Evolutionary conservation across 2,113 vertebrate genomes (phyloP).

Genomic region (Chaetodon auriga): DNA sequence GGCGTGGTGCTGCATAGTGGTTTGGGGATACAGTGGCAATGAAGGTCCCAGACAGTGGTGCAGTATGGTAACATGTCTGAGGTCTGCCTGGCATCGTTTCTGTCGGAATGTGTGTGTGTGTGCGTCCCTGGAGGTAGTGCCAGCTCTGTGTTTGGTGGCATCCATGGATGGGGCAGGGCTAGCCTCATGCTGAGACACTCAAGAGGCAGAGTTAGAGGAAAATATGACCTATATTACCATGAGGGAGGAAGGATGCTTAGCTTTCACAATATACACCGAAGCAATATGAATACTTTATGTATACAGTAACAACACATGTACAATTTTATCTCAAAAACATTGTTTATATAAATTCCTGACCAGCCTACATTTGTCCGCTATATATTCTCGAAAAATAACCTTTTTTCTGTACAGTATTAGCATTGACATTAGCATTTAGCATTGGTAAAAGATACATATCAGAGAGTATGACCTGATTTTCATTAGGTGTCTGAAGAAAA

Average conservation of each 20-base stretch:
- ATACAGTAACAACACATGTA: constrained; percentile 5
- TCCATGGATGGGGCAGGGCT: constrained; percentile 69
- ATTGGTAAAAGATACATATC: background rate
- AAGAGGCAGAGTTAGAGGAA: constrained; percentile 74
- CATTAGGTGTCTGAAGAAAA: constrained; percentile 32
- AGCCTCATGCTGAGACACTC: constrained; percentile 68
- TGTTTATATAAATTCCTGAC: background rate
- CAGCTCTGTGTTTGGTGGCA: constrained; percentile 75
- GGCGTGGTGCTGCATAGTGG: constrained; percentile 72
- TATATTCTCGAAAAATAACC: too few relatives aligned
- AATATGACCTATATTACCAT: constrained; percentile 83
- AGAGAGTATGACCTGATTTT: constrained; percentile 26
- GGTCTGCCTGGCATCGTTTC: constrained; percentile 80
- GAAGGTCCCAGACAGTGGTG: constrained; percentile 73
- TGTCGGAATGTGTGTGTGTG: constrained; percentile 66
- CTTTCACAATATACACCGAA: constrained; percentile 60
- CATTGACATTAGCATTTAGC: too few relatives aligned
- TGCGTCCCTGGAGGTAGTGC: constrained; percentile 62
- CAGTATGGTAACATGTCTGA: constrained; percentile 79
- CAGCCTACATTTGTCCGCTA: background rate
- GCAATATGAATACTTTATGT: constrained; percentile 21
- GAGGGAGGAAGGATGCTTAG: constrained; percentile 59
- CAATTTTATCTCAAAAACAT: background rate
- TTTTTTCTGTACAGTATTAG: too few relatives aligned
- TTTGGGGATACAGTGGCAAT: constrained; percentile 73